phyloP scores from a whole-genome alignment of 2,797 vertebrate species.

The Bradypodion pumilum region DNA sequence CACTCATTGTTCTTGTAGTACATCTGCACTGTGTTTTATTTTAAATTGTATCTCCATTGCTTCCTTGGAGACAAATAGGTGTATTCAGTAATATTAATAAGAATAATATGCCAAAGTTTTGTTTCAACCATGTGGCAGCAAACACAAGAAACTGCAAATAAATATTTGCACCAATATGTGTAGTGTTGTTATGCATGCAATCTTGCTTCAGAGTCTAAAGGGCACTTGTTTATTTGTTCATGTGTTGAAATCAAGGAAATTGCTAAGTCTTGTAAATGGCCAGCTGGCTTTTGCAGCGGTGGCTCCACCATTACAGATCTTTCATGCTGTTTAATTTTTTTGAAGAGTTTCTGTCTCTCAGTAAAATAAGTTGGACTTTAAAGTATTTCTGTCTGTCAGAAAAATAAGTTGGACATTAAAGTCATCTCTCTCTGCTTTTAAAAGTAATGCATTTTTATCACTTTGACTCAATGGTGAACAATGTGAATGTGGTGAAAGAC shows the following conservation, averaged over 20 bases:
- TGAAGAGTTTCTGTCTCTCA: neutral
- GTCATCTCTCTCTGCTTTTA: neutral
- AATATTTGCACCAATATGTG: neutral
- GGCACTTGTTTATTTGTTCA: neutral
- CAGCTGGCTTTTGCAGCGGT: neutral
- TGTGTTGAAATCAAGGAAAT: neutral
- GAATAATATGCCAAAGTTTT: neutral
- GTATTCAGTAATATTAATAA: neutral
- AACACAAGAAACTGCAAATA: neutral
- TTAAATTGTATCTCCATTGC: accelerated
- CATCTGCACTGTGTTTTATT: neutral
- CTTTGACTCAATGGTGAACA: no score
- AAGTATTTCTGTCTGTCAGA: neutral
- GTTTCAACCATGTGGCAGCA: neutral
- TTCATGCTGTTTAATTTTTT: neutral
- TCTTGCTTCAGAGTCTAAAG: no score
- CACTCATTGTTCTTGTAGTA: neutral
- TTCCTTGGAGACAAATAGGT: neutral
- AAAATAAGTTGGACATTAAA: neutral
- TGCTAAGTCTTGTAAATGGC: neutral
- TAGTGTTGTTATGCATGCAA: neutral
- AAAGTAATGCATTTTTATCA: neutral
- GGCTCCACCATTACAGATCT: neutral
- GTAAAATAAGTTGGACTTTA: slow-evolving; percentile 1
- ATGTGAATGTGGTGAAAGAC: no score